phyloP scores from a whole-genome alignment of 2,113 vertebrate genomes.

The Isurus oxyrinchus region DNA sequence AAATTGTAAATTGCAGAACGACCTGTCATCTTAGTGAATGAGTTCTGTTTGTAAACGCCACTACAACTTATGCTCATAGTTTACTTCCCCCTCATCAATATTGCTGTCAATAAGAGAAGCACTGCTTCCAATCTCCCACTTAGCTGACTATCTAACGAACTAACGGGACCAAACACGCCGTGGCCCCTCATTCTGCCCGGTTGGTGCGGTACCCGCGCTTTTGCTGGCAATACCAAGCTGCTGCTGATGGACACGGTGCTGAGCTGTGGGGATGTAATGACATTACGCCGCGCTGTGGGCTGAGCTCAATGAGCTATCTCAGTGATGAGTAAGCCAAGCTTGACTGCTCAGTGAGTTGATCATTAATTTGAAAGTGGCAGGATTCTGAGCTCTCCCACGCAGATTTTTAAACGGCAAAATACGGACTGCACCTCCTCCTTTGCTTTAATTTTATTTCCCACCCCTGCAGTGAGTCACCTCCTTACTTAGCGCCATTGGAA shows the following conservation, averaged over 20 bases:
- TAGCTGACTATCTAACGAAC: not conserved
- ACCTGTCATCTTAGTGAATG: not conserved
- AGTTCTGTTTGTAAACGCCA: not conserved
- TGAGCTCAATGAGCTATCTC: not conserved
- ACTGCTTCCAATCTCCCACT: not conserved
- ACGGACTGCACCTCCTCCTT: not conserved
- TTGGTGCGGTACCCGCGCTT: not conserved
- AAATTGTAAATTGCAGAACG: not conserved
- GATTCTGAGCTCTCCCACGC: not conserved
- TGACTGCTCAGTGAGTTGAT: not conserved
- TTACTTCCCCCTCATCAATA: not conserved
- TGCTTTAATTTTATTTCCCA: not conserved
- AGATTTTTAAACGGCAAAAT: not conserved
- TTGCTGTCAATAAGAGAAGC: not conserved
- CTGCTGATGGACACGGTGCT: not conserved
- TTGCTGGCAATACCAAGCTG: not conserved
- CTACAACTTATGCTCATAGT: not conserved
- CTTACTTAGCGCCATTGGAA: not conserved
- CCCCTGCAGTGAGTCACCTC: not conserved
- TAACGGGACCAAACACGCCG: not conserved
- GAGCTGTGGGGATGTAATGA: not conserved
- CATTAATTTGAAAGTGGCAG: not conserved
- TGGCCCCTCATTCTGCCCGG: not conserved
- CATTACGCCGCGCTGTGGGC: not conserved
- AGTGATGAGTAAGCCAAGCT: not conserved